Conservation (phyloP, 2,888 invertebrate genomes). For the Nomada goodeniana region DNA sequence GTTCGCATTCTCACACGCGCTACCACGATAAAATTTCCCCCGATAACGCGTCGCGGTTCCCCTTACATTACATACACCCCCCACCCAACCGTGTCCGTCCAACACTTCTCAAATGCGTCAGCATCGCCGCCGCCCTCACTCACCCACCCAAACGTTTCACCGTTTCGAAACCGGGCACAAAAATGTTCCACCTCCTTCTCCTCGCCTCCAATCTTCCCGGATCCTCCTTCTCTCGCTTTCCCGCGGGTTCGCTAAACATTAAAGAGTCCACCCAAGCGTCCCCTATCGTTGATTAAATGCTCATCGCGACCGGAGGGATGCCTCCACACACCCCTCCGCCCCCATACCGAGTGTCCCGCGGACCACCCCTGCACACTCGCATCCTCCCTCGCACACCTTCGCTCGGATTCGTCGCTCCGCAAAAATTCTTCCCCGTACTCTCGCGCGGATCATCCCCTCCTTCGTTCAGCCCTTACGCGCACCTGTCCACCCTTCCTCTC, state of each 20-base stretch:
- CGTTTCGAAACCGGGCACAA: not conserved
- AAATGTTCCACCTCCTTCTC: not conserved
- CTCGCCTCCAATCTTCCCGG: constrained; percentile 29
- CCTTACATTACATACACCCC: not conserved
- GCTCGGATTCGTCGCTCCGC: constrained; percentile 15
- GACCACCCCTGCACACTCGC: not conserved
- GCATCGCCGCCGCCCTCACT: not conserved
- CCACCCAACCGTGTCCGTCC: not conserved
- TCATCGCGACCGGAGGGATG: constrained; percentile 76
- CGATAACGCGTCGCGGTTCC: constrained; percentile 75
- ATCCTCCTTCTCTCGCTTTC: not conserved
- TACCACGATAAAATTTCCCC: constrained; percentile 72
- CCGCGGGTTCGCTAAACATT: constrained; percentile 36
- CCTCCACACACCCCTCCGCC: constrained; percentile 13
- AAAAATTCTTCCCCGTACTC: constrained; percentile 27
- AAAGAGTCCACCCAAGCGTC: constrained; percentile 58
- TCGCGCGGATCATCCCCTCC: constrained; percentile 20
- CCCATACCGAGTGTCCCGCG: not conserved
- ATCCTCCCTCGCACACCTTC: not conserved
- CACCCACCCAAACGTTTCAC: not conserved
- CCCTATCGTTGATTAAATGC: constrained; percentile 82
- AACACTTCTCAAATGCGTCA: not conserved
- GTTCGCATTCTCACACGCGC: constrained; percentile 11
- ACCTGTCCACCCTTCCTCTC: not conserved
- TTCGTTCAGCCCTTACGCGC: constrained; percentile 14